These are phyloP conservation scores for Cephalopachus bancanus DNA, from an alignment of 2,797 vertebrate species.

Conservation along the genomic window DNA sequence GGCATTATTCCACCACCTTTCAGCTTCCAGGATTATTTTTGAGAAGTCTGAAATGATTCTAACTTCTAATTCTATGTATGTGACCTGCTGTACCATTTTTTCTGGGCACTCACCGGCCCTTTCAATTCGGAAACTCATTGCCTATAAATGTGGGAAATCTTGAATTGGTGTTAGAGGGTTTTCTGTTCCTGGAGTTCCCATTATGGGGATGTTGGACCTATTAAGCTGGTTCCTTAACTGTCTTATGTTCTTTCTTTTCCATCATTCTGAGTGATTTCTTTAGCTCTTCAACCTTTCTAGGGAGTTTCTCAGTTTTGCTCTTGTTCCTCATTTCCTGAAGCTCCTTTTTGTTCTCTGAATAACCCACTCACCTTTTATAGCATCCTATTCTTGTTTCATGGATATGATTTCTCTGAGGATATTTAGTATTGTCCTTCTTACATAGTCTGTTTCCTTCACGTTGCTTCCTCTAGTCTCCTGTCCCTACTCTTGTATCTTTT, in stretches of 20 bases:
- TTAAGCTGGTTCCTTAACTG: background rate
- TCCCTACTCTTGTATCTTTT: background rate
- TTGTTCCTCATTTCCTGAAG: background rate
- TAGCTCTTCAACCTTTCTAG: background rate
- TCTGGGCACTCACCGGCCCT: background rate
- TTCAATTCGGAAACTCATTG: background rate
- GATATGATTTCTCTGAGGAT: background rate
- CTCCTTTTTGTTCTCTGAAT: background rate
- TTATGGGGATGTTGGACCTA: background rate
- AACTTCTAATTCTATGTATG: too few relatives aligned
- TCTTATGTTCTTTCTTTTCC: background rate
- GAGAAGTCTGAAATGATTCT: too few relatives aligned
- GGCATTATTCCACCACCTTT: too few relatives aligned
- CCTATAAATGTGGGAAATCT: background rate
- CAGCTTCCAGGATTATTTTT: too few relatives aligned
- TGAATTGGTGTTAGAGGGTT: background rate
- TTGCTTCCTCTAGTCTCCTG: background rate
- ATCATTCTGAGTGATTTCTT: background rate
- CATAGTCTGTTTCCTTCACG: background rate
- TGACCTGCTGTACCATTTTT: background rate
- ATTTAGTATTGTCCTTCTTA: background rate
- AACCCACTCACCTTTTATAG: background rate
- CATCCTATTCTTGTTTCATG: conserved; percentile 8
- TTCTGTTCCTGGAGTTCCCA: conserved; percentile 2
- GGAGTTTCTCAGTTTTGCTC: conserved; percentile 30